Conservation (phyloP, 2,797 vertebrate genomes). For the Falco rusticolus region DNA sequence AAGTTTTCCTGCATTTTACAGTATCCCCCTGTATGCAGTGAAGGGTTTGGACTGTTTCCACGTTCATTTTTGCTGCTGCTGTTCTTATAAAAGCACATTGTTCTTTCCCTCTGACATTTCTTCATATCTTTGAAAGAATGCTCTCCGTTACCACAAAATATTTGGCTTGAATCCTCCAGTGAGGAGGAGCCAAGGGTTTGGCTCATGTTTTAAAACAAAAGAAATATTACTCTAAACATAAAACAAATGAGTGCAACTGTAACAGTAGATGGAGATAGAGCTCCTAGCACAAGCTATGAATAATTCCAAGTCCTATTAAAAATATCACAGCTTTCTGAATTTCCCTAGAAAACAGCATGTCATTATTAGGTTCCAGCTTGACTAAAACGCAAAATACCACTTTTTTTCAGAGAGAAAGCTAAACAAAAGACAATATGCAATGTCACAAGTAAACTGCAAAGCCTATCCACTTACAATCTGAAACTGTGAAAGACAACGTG, state of each 20-base stretch:
- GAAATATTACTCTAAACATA: background rate
- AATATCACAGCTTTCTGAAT: constrained; percentile 35
- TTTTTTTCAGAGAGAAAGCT: background rate
- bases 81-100: background rate
- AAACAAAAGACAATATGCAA: background rate
- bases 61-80: background rate
- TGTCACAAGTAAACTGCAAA: background rate
- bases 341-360: constrained; percentile 43
- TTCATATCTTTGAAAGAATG: constrained; percentile 17
- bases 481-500: background rate
- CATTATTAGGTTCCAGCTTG: constrained; percentile 28
- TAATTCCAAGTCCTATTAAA: constrained; percentile 30
- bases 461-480: background rate
- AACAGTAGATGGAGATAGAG: constrained; percentile 65
- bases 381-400: constrained; percentile 40
- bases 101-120: background rate
- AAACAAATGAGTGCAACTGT: constrained; percentile 29
- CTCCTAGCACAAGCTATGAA: constrained; percentile 55
- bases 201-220: constrained; percentile 28
- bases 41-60: background rate
- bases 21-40: background rate
- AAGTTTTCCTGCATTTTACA: background rate
- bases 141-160: background rate
- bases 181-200: background rate
- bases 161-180: constrained; percentile 9